These are phyloP conservation scores for Drosophila sulfurigaster DNA, from an alignment of 1,140 invertebrate species.

Conservation along the genomic window DNA sequence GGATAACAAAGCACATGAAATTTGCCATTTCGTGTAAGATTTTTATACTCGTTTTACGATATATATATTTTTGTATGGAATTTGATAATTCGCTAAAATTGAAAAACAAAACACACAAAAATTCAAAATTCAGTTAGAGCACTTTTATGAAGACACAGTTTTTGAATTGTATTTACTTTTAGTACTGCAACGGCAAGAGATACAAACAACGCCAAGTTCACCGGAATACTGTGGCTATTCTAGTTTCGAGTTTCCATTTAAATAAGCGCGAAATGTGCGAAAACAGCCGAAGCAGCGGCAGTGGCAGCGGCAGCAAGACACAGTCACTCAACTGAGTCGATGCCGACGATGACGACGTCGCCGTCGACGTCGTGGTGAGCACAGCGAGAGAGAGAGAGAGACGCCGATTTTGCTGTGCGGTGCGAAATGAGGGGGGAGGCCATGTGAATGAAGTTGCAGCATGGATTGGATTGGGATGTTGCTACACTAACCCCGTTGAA, in stretches of 20 bases:
- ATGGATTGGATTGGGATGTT: conserved; percentile 70
- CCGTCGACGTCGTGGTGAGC: conserved; percentile 42
- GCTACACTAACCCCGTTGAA: conserved; percentile 53
- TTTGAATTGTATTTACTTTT: conserved; percentile 60
- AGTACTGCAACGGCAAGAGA: conserved; percentile 77
- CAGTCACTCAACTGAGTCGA: conserved; percentile 63
- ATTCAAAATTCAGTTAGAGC: conserved; percentile 5
- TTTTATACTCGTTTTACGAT: conserved; percentile 20
- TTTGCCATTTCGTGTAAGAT: conserved; percentile 72
- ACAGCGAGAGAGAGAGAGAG: not conserved
- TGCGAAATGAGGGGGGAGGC: conserved; percentile 7
- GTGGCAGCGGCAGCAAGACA: conserved; percentile 48
- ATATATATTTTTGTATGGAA: conserved; percentile 33
- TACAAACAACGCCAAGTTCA: conserved; percentile 80
- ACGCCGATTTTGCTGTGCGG: conserved; percentile 7
- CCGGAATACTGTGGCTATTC: conserved; percentile 85
- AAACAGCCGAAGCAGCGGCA: conserved; percentile 35
- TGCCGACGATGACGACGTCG: conserved; percentile 14
- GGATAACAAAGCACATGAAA: conserved; percentile 70
- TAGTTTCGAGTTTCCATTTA: conserved; percentile 79
- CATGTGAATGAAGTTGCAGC: conserved; percentile 75
- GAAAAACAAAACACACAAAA: conserved; percentile 47
- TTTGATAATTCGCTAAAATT: conserved; percentile 42
- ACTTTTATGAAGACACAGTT: conserved; percentile 26
- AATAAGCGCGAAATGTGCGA: conserved; percentile 74